Percentiles rank a stretch among this genome's conserved stretches.
phyloP scores from a whole-genome alignment of 2,888 invertebrate genomes.

The Ormyrus thymus region DNA sequence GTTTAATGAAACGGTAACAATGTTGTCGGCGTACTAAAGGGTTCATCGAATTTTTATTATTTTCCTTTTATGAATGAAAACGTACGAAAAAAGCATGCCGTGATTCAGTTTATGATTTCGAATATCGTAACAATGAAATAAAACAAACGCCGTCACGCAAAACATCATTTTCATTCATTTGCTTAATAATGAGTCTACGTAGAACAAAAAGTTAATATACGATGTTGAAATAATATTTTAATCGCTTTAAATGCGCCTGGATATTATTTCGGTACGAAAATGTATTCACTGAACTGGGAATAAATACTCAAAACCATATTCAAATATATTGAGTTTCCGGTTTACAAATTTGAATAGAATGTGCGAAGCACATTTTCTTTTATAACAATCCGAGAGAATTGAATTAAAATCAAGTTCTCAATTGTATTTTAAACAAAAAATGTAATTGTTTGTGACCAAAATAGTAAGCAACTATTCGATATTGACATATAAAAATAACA shows the following conservation, averaged over 20 bases:
- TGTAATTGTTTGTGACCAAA: background rate
- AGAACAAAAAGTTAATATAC: background rate
- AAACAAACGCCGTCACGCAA: background rate
- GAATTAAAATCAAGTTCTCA: background rate
- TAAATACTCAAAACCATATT: slow-evolving; percentile 9
- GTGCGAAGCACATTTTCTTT: background rate
- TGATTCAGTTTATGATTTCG: too few species aligned
- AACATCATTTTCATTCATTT: background rate
- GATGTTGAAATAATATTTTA: background rate
- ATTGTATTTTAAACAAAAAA: background rate
- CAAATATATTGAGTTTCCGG: slow-evolving; percentile 12
- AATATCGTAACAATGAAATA: too few species aligned
- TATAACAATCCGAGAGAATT: background rate
- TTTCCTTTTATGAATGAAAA: too few species aligned
- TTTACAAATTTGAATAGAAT: background rate
- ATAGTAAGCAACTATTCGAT: too few species aligned
- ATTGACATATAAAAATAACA: too few species aligned
- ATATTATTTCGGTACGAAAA: background rate
- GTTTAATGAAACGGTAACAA: too few species aligned
- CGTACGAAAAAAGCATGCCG: too few species aligned
- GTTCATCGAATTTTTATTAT: too few species aligned
- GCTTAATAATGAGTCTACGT: background rate
- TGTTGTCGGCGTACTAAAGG: too few species aligned
- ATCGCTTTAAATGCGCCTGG: too few species aligned
- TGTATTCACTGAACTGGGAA: slow-evolving; percentile 5